Evolutionary conservation across 2,113 vertebrate genomes (phyloP).

Genomic region (Zingel zingel): DNA sequence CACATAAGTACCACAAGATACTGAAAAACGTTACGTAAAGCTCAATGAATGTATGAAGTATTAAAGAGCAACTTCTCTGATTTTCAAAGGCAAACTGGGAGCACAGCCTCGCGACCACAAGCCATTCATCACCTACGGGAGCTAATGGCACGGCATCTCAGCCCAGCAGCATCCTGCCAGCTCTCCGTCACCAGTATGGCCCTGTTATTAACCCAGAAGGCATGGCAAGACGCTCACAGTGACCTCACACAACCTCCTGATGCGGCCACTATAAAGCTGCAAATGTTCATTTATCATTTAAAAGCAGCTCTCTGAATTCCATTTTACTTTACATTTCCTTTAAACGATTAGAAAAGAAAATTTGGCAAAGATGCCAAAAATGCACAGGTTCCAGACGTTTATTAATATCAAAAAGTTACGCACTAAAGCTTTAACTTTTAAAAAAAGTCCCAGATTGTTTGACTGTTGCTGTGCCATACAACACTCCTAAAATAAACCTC

Average conservation of each 20-base stretch:
- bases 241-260: slow-evolving; percentile 73
- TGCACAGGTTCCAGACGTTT: background rate
- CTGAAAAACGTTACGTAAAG: slow-evolving; percentile 17
- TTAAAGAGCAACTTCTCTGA: slow-evolving; percentile 44
- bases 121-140: slow-evolving; percentile 75
- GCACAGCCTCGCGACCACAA: slow-evolving; percentile 67
- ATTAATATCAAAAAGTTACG: too few species aligned
- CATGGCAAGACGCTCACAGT: slow-evolving; percentile 57
- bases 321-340: background rate
- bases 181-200: slow-evolving; percentile 66
- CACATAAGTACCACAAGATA: background rate
- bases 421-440: background rate
- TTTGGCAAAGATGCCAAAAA: background rate
- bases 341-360: background rate
- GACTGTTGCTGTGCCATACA: slow-evolving; percentile 10
- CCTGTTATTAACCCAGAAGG: slow-evolving; percentile 78
- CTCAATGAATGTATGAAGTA: slow-evolving; percentile 20
- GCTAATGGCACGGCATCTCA: slow-evolving; percentile 72
- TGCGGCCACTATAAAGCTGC: slow-evolving; percentile 26
- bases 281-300: slow-evolving; percentile 47
- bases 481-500: background rate
- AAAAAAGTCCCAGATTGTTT: slow-evolving; percentile 24
- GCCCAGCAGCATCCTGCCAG: slow-evolving; percentile 66
- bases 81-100: slow-evolving; percentile 56
- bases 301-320: slow-evolving; percentile 5